Conservation (phyloP, 2,888 invertebrate species). For the Pristionchus entomophagus region DNA sequence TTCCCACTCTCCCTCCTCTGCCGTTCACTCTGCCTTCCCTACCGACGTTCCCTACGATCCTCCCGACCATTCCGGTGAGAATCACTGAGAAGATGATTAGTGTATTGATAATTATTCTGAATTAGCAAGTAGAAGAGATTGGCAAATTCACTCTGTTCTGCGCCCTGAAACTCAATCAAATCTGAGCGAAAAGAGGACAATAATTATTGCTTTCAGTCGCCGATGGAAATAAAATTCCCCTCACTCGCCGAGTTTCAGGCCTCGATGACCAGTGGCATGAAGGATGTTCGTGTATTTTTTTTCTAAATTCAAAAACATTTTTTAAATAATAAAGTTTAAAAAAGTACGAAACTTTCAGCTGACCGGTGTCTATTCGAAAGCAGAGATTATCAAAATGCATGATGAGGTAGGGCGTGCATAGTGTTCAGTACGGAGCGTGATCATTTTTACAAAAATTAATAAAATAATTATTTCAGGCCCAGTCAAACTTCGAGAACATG, state of each 20-base stretch:
- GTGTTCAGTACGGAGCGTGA: not conserved
- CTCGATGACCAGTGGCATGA: not conserved
- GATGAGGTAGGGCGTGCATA: not conserved
- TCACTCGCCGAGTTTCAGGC: not conserved
- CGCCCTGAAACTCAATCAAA: too few species aligned
- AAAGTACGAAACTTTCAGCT: not conserved
- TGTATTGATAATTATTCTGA: too few species aligned
- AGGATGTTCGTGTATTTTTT: not conserved
- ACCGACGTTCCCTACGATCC: not conserved
- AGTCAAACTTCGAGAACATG: not conserved
- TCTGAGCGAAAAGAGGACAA: too few species aligned
- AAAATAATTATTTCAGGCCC: not conserved
- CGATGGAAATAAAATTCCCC: not conserved
- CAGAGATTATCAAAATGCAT: not conserved
- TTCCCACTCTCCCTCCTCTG: not conserved
- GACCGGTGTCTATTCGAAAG: slow-evolving; percentile 9
- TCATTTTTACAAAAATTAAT: not conserved
- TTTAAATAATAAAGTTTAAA: too few species aligned
- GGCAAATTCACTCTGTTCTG: not conserved
- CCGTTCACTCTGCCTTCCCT: too few species aligned
- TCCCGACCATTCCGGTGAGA: not conserved
- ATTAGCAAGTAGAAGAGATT: too few species aligned
- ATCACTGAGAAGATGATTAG: too few species aligned
- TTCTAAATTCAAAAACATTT: not conserved
- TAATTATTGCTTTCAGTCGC: not conserved